Percentiles rank a stretch among this genome's conserved stretches.
phyloP scores from a whole-genome alignment of 64 coral and sea anemone genomes.

The Cladopsammia gracilis region DNA sequence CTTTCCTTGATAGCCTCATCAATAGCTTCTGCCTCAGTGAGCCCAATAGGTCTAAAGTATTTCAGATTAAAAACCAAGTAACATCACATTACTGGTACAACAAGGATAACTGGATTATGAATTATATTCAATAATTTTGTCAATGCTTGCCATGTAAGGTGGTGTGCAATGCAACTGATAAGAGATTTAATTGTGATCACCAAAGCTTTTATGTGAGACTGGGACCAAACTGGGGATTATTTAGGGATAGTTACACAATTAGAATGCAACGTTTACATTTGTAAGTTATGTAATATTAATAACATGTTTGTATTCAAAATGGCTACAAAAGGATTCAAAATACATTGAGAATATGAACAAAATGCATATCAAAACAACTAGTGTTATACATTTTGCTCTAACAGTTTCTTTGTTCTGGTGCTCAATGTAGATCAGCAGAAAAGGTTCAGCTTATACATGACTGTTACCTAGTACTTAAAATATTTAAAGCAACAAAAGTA shows the following conservation, averaged over 20 bases:
- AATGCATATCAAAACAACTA: constrained; percentile 9
- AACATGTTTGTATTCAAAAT: constrained; percentile 45
- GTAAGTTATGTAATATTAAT: constrained; percentile 30
- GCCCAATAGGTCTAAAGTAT: constrained; percentile 55
- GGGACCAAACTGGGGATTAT: constrained; percentile 22
- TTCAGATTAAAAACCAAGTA: constrained; percentile 22
- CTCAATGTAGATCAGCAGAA: constrained; percentile 44
- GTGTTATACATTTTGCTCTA: constrained; percentile 41
- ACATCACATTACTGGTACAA: constrained; percentile 4
- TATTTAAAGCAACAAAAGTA: constrained; percentile 41
- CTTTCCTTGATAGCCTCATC: constrained; percentile 58
- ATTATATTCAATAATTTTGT: constrained; percentile 42
- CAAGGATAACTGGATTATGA: constrained; percentile 40
- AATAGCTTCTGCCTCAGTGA: constrained; percentile 54
- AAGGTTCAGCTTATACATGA: constrained; percentile 37
- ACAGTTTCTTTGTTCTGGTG: constrained; percentile 35
- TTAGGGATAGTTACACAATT: constrained; percentile 51
- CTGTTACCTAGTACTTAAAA: constrained; percentile 53
- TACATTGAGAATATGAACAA: constrained; percentile 35
- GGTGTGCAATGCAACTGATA: constrained; percentile 43
- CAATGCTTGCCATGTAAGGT: constrained; percentile 14
- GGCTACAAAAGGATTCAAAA: constrained; percentile 35
- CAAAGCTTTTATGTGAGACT: constrained; percentile 3
- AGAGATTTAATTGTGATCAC: constrained; percentile 39
- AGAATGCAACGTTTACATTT: constrained; percentile 40